Conservation (phyloP, 2,888 invertebrate species). For the Dicycla oo region DNA sequence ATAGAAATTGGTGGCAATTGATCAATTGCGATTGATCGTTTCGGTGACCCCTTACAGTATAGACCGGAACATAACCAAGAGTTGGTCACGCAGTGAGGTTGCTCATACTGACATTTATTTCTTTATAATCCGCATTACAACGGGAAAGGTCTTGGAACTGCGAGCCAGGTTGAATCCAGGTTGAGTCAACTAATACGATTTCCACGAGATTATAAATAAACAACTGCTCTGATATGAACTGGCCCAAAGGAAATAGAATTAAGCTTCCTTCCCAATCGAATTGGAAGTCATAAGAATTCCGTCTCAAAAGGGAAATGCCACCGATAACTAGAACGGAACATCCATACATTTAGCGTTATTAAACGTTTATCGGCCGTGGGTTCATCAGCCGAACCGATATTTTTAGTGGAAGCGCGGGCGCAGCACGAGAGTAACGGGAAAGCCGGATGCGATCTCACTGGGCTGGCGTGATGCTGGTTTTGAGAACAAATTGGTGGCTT, state of each 20-base stretch:
- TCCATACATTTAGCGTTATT: conserved; percentile 47
- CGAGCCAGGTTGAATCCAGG: not conserved
- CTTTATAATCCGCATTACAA: too few relatives aligned
- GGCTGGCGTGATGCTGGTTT: conserved; percentile 39
- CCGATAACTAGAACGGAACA: conserved; percentile 54
- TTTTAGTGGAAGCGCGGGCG: conserved; percentile 73
- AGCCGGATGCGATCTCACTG: conserved; percentile 69
- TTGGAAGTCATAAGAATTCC: conserved; percentile 27
- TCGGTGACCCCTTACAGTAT: too few relatives aligned
- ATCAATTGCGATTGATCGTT: too few relatives aligned
- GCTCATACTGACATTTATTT: too few relatives aligned
- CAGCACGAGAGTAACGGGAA: conserved; percentile 74
- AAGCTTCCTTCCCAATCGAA: conserved; percentile 19
- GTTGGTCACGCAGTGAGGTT: too few relatives aligned
- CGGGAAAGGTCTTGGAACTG: too few relatives aligned
- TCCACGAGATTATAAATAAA: not conserved
- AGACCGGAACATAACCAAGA: too few relatives aligned
- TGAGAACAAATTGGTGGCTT: conserved; percentile 35
- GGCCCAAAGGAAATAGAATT: not conserved
- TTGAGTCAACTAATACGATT: not conserved
- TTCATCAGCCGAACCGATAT: conserved; percentile 75
- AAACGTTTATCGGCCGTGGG: conserved; percentile 64
- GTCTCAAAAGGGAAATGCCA: conserved; percentile 34
- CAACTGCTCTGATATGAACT: not conserved
- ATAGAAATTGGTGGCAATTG: too few relatives aligned